These are phyloP conservation scores for Tillus elongatus DNA, from an alignment of 2,888 invertebrate genomes.

Conservation along the genomic window DNA sequence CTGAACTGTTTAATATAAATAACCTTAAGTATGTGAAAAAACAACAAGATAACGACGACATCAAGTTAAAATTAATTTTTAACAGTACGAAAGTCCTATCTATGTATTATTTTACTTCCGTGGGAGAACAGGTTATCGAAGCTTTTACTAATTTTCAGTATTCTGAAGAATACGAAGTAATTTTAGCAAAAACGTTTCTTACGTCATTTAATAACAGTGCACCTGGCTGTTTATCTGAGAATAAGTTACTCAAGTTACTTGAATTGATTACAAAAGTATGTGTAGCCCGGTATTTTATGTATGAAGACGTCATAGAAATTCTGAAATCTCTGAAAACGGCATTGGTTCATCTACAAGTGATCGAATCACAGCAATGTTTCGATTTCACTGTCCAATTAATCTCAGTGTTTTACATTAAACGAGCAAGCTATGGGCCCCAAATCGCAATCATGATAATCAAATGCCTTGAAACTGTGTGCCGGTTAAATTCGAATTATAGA, in stretches of 20 bases:
- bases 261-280: slow-evolving; percentile 33
- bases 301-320: slow-evolving; percentile 32
- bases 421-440: slow-evolving; percentile 35
- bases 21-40: too few relatives aligned
- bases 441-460: slow-evolving; percentile 37
- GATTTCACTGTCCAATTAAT: slow-evolving; percentile 16
- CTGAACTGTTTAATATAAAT: too few relatives aligned
- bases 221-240: slow-evolving; percentile 23
- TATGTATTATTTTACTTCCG: slow-evolving; percentile 27
- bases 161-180: too few relatives aligned
- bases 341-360: background rate
- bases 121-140: too few relatives aligned
- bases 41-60: too few relatives aligned
- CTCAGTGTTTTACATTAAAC: slow-evolving; percentile 28
- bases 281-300: slow-evolving; percentile 29
- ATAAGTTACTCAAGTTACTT: slow-evolving; percentile 29
- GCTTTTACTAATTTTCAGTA: too few relatives aligned
- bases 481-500: slow-evolving; percentile 29
- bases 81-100: slow-evolving; percentile 27
- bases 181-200: slow-evolving; percentile 31
- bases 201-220: slow-evolving; percentile 28
- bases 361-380: background rate
- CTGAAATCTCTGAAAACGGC: slow-evolving; percentile 23
- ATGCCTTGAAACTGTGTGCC: slow-evolving; percentile 32
- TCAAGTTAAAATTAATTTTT: too few relatives aligned